Conservation (phyloP, 2,113 vertebrate genomes). For the Antechinus stuartii region DNA sequence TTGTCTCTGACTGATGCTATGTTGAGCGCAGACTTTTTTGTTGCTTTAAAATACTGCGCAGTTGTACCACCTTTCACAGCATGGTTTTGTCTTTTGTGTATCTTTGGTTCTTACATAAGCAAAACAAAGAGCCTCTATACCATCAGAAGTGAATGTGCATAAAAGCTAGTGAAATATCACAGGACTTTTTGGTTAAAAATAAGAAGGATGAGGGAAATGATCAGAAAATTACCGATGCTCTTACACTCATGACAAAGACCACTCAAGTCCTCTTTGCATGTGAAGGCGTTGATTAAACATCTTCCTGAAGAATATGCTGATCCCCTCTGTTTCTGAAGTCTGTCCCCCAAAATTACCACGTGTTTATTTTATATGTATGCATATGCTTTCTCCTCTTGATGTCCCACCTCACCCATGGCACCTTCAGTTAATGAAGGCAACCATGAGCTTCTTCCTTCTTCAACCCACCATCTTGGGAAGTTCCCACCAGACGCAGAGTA, state of each 20-base stretch:
- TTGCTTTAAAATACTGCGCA: conserved; percentile 53
- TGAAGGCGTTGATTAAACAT: background rate
- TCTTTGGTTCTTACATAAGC: conserved; percentile 61
- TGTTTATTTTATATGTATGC: background rate
- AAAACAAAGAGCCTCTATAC: conserved; percentile 48
- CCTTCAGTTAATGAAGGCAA: background rate
- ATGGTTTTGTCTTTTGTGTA: conserved; percentile 54
- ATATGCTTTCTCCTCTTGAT: background rate
- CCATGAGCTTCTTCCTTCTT: background rate
- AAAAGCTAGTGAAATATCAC: conserved; percentile 59
- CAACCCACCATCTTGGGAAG: background rate
- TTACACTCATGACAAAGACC: background rate
- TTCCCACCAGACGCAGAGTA: background rate
- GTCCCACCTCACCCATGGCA: background rate
- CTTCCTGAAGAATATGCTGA: background rate
- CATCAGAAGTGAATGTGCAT: conserved; percentile 49
- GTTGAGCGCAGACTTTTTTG: conserved; percentile 37
- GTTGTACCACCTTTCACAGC: conserved; percentile 59
- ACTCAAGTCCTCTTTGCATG: background rate
- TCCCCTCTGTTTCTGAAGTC: background rate
- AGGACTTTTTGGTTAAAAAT: conserved; percentile 56
- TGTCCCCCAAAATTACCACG: background rate
- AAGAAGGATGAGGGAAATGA: conserved; percentile 58
- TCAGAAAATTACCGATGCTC: background rate
- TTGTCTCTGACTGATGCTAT: conserved; percentile 57